Conservation (phyloP, 1,140 invertebrate species). For the Heliothis subflexa region DNA sequence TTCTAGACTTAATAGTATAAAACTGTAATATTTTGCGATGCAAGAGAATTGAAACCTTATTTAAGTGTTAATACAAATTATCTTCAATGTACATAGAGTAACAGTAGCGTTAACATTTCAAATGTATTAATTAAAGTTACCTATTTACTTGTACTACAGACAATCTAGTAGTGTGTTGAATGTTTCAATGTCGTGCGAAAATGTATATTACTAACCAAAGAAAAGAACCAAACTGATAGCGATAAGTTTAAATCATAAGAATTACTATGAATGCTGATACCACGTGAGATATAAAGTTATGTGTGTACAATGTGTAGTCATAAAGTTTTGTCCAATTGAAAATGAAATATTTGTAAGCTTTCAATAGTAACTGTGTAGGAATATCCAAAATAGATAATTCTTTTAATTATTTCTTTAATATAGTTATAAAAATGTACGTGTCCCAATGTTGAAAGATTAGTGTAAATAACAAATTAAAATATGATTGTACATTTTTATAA, state of each 20-base stretch:
- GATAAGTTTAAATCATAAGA: conserved; percentile 48
- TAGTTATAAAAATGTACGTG: conserved; percentile 3
- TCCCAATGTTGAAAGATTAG: conserved; percentile 32
- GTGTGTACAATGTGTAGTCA: conserved; percentile 19
- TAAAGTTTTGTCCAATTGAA: conserved; percentile 46
- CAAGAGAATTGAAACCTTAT: conserved; percentile 84
- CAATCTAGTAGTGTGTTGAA: conserved; percentile 32
- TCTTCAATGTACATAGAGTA: conserved; percentile 63
- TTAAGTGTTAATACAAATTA: conserved; percentile 68
- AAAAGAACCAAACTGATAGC: conserved; percentile 69
- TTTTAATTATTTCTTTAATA: conserved; percentile 8
- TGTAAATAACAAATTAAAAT: conserved; percentile 11
- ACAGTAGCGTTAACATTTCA: conserved; percentile 49
- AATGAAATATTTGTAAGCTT: conserved; percentile 42
- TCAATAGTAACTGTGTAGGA: conserved; percentile 6
- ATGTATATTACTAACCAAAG: conserved; percentile 56
- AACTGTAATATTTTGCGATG: conserved; percentile 80
- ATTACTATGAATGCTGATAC: conserved; percentile 39
- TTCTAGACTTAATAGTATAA: conserved; percentile 74
- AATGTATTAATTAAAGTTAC: conserved; percentile 52
- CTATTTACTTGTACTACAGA: conserved; percentile 44
- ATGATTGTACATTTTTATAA: conserved; percentile 20
- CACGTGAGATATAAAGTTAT: conserved; percentile 22
- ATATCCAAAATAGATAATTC: conserved; percentile 9
- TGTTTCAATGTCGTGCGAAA: conserved; percentile 42